Base-by-base conservation (phyloP, 2,113 vertebrate genomes). In the Nerophis lumbriciformis region DNA sequence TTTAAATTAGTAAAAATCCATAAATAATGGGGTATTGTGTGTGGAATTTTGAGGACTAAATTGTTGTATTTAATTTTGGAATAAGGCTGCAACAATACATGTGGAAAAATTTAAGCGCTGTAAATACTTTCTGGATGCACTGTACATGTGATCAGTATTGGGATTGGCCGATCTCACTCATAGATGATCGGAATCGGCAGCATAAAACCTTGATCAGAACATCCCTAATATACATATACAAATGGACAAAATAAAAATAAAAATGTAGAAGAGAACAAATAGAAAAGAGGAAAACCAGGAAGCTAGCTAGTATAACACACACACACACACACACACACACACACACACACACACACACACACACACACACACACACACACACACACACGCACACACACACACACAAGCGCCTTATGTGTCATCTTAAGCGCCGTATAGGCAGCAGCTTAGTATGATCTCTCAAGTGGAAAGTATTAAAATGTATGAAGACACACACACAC, bases 401-500 rank as follows among this genome's bases (percentile, higher is more conserved):
- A 44, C n/a, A 35, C 21, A 42, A 53, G 55, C 49, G 49, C 14
- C 12, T 5, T 52, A 63, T 2, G 53, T 54, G 65, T 56, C 53
- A 50, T 51, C n/a, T 3, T 53, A 48, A 59, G 48, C 48, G 59
- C 57, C 19, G 48, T 28, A 47, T 63, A 68, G 12, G 63, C 59
- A 48, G 47, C 1, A 42, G 67, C 65, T 63, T 68, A 67, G 69
- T 57, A 61, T 71, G 5, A 75, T 71, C 68, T 16, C 56, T 63
- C 53, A 42, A 28, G 55, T 50, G 66, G 42, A 57, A 50, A 45
- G 47, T 66, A 52, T 72, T 53, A 50, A 58, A 59, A 52, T 1
- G 15, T 3, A 42, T 28, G 12, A 15, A 61, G 5, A 53, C 57
- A 68, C 58, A 52, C 19, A 19, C 13, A 60, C 21, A 48, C 61